Evolutionary conservation across 2,113 vertebrate genomes (phyloP).

Genomic region (Anoplopoma fimbria): DNA sequence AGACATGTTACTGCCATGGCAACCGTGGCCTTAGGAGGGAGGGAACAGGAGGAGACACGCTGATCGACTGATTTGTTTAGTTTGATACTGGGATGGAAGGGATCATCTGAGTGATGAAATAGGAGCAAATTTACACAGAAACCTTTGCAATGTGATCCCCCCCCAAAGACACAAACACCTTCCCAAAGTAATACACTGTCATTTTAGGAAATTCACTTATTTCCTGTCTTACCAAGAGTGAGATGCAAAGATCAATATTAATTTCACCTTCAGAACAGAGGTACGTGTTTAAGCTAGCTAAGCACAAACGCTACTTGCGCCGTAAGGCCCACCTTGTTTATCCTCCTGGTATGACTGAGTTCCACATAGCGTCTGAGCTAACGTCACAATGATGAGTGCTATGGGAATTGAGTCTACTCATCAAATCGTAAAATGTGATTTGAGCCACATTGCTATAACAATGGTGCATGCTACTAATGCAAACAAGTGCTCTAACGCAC

Average conservation of each 20-base stretch:
- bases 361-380: not conserved
- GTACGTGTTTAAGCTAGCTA: not conserved
- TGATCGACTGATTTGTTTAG: conserved; percentile 63
- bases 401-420: not conserved
- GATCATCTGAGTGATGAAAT: conserved; percentile 27
- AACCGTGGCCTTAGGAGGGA: conserved; percentile 45
- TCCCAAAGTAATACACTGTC: not conserved
- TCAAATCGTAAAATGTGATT: not conserved
- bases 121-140: conserved; percentile 6
- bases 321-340: not conserved
- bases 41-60: conserved; percentile 22
- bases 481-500: not conserved
- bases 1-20: conserved; percentile 72
- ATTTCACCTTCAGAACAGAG: conserved; percentile 7
- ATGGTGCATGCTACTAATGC: not conserved
- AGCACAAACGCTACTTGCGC: not conserved
- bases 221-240: not conserved
- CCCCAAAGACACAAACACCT: too few species aligned
- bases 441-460: not conserved
- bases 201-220: not conserved
- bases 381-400: not conserved
- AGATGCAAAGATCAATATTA: conserved; percentile 10
- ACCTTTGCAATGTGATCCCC: not conserved
- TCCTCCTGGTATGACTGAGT: not conserved
- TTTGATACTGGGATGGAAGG: conserved; percentile 50